Conservation (phyloP, 2,797 vertebrate species). For the Macropus fuliginosus region DNA sequence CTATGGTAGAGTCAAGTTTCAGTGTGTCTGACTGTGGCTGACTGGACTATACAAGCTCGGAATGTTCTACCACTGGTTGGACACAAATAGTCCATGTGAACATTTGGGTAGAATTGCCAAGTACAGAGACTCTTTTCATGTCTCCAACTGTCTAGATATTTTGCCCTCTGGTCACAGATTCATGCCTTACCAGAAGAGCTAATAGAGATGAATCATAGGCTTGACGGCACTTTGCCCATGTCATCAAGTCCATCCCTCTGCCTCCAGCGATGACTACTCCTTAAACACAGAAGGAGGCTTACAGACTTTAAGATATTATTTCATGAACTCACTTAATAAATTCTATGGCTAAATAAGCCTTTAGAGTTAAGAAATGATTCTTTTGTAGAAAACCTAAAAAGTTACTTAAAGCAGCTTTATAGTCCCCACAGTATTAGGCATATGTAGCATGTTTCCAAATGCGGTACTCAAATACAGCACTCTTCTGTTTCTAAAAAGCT, state of each 20-base stretch:
- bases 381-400: constrained; percentile 29
- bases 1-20: too few relatives aligned
- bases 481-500: constrained; percentile 43
- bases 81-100: too few relatives aligned
- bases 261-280: constrained; percentile 52
- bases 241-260: constrained; percentile 1
- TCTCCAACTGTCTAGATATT: constrained; percentile 14
- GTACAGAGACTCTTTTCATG: background rate
- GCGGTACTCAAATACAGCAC: constrained; percentile 4
- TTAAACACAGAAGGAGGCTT: constrained; percentile 38
- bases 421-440: constrained; percentile 29
- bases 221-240: constrained; percentile 14
- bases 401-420: background rate
- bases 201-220: constrained; percentile 56
- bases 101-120: background rate
- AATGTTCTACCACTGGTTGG: too few relatives aligned
- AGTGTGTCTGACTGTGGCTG: too few relatives aligned
- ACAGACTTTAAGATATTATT: constrained; percentile 3
- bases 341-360: background rate
- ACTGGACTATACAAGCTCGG: too few relatives aligned
- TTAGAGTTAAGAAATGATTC: background rate
- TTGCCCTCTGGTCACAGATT: constrained; percentile 15
- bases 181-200: constrained; percentile 46
- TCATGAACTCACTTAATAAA: constrained; percentile 35
- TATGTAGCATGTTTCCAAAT: constrained; percentile 10